Percentiles rank a stretch among this genome's conserved stretches.
phyloP scores from a whole-genome alignment of 2,888 invertebrate species.

The Amphipoea lucens region DNA sequence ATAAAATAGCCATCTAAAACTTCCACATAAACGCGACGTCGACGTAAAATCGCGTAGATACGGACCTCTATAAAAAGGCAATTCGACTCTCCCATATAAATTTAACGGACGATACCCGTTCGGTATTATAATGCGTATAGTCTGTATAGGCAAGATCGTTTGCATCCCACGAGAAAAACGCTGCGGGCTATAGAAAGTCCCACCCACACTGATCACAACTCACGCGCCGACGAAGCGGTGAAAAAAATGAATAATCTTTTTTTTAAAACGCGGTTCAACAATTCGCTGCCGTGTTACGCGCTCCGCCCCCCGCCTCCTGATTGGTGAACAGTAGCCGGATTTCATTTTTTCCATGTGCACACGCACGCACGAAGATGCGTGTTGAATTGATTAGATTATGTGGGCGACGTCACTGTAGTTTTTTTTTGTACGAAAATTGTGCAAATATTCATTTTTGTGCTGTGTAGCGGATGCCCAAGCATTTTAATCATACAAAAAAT shows the following conservation, averaged over 20 bases:
- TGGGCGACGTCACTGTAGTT: constrained; percentile 38
- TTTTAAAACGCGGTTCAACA: constrained; percentile 77
- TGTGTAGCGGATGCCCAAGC: background rate
- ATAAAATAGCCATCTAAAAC: constrained; percentile 37
- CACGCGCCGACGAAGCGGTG: constrained; percentile 69
- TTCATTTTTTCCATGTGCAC: constrained; percentile 72
- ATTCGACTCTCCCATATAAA: constrained; percentile 66
- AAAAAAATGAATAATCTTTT: constrained; percentile 78
- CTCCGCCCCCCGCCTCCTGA: constrained; percentile 82
- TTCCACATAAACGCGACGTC: constrained; percentile 35
- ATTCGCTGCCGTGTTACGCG: constrained; percentile 87
- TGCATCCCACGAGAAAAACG: constrained; percentile 84
- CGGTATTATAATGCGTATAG: constrained; percentile 64
- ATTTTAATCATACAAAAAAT: background rate
- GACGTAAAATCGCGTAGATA: constrained; percentile 47
- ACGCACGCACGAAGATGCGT: constrained; percentile 66
- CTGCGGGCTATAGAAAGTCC: constrained; percentile 88
- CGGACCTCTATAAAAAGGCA: constrained; percentile 57
- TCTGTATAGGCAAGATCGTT: constrained; percentile 69
- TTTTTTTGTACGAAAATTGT: constrained; percentile 12
- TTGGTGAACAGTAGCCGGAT: constrained; percentile 86
- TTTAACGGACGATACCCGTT: constrained; percentile 65
- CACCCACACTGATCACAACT: constrained; percentile 82
- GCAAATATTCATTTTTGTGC: background rate
- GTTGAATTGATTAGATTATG: constrained; percentile 69